Conservation (phyloP, 1,140 invertebrate species). For the Pseudachorutes palmiensis region DNA sequence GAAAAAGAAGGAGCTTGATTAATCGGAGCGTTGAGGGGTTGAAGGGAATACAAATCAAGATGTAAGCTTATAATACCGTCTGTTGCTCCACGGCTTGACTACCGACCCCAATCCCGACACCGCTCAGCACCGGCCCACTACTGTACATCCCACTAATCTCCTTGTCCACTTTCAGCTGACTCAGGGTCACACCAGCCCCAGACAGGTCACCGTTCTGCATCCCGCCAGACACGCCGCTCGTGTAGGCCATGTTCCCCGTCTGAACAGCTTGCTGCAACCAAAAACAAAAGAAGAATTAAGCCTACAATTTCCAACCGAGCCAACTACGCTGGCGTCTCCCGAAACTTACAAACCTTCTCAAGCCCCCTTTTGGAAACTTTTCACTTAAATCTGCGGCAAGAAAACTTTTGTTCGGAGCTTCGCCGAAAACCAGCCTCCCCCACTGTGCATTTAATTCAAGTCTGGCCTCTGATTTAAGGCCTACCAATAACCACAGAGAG, state of each 20-base stretch:
- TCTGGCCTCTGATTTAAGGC: neutral
- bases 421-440: too few relatives aligned
- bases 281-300: slow-evolving; percentile 39
- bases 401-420: too few relatives aligned
- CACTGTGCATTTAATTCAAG: neutral
- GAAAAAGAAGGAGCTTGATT: neutral
- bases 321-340: neutral
- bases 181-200: slow-evolving; percentile 27
- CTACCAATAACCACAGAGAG: too few relatives aligned
- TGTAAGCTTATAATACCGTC: slow-evolving; percentile 24
- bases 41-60: neutral
- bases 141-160: slow-evolving; percentile 29
- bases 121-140: slow-evolving; percentile 7
- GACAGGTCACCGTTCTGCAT: slow-evolving; percentile 34
- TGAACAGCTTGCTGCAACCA: slow-evolving; percentile 89
- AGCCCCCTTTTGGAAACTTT: neutral
- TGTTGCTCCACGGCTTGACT: slow-evolving; percentile 37
- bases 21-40: neutral
- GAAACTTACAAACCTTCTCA: neutral
- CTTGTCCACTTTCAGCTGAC: slow-evolving; percentile 33
- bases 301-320: neutral
- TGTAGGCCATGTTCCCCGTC: slow-evolving; percentile 55
- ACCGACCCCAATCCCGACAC: neutral
- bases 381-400: too few relatives aligned
- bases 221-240: slow-evolving; percentile 24